phyloP scores from a whole-genome alignment of 2,797 vertebrate species.

The Phylloscopus collybita region DNA sequence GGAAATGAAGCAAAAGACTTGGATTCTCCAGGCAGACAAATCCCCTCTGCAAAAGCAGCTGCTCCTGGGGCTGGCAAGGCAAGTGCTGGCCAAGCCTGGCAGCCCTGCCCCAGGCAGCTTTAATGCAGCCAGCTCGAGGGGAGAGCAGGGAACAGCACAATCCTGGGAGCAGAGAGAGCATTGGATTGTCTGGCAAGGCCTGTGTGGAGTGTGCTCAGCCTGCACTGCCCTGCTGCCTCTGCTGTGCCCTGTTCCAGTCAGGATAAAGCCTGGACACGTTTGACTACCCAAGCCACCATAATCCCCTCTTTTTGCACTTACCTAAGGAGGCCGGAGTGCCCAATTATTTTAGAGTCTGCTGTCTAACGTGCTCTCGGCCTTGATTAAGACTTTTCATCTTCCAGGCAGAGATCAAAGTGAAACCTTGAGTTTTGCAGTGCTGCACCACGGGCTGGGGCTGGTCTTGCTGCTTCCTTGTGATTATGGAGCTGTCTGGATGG shows the following conservation, averaged over 20 bases:
- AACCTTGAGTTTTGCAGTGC: background rate
- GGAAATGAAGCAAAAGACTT: background rate
- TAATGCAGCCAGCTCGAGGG: background rate
- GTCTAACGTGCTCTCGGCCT: background rate
- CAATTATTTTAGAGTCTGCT: constrained; percentile 27
- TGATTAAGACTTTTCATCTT: constrained; percentile 51
- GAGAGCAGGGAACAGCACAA: background rate
- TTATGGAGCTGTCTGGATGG: background rate
- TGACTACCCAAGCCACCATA: background rate
- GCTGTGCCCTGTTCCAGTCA: background rate
- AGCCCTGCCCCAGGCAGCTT: background rate
- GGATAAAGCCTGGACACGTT: background rate
- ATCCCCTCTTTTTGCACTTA: background rate
- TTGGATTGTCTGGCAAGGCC: background rate
- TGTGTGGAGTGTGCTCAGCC: background rate
- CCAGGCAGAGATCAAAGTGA: constrained; percentile 37
- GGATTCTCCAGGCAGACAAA: background rate
- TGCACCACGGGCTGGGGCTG: background rate
- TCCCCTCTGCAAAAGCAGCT: background rate
- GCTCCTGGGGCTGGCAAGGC: background rate
- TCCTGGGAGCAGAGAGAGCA: accelerated
- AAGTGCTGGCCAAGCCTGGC: background rate
- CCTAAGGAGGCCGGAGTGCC: background rate
- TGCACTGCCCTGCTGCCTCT: background rate
- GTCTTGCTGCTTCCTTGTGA: background rate